Evolutionary conservation across 2,797 vertebrate species (phyloP).

Genomic region (Mormyrus hasselquistii): DNA sequence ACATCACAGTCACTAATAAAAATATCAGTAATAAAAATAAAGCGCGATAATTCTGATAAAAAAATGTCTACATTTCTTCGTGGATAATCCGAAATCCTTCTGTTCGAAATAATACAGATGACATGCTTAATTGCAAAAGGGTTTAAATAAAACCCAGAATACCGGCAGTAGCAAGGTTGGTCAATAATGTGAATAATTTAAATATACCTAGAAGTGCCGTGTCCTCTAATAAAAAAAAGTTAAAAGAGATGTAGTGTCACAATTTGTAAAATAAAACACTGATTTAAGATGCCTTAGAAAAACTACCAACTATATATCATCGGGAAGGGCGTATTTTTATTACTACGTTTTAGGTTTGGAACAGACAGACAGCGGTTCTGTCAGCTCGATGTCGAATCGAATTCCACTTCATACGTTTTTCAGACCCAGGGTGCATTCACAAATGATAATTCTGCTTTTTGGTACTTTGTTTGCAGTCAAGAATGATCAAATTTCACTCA

Average conservation of each 20-base stretch:
- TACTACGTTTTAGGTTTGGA: not conserved
- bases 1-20: not conserved
- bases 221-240: not conserved
- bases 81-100: not conserved
- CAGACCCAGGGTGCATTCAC: not conserved
- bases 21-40: not conserved
- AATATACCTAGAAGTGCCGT: not conserved
- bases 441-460: not conserved
- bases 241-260: not conserved
- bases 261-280: not conserved
- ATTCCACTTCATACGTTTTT: not conserved
- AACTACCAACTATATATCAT: not conserved
- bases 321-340: not conserved
- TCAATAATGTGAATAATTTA: not conserved
- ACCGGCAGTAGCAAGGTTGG: not conserved
- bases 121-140: not conserved
- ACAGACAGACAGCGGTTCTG: not conserved
- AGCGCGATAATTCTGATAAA: not conserved
- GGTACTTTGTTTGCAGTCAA: not conserved
- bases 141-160: not conserved
- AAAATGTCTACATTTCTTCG: not conserved
- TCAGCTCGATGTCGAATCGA: not conserved
- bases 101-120: not conserved
- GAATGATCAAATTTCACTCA: not conserved
- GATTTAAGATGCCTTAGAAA: not conserved